Base-by-base conservation (phyloP, 1,140 invertebrate genomes). In the Varroa destructor region DNA sequence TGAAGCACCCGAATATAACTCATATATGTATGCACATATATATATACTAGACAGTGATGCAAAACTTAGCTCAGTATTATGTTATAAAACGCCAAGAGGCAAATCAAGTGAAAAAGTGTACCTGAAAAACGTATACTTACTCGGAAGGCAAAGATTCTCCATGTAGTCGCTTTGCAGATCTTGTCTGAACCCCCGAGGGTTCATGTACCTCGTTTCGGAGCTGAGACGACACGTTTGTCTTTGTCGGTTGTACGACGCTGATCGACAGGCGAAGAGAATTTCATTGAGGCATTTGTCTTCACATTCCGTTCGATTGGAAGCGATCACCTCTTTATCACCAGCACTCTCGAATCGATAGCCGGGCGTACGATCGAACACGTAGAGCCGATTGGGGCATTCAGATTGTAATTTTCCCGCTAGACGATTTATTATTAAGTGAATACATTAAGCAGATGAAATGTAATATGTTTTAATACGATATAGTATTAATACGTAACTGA, bases 241-340 rank as follows among this genome's bases (percentile, higher is more conserved):
- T 0, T 85, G 84, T 0, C 86, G 84, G 77, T 91, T 88, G 76
- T 86, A 93, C 2, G 89, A 88, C 0, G 87, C 89, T 0, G 89
- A 91, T 43, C 90, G 85, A 77, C 90, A 93, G 1, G 90, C 86
- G 75, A 91, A 90, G 71, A 85, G 88, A 76, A 90, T 91, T 61
- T 93, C 90, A 75, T 89, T 90, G 56, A 93, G 79, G 77, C 90
- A 93, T 76, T 89, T 89, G 76, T 93, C 89, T 79, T 93, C 89
- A 75, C 91, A 93, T 76, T 92, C 89, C 1, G 87, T 91, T 71
- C 89, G 83, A 79, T 93, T 92, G 0, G 86, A 82, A 0, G 75
- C 76, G 42, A 74, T 73, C 61, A 87, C 87, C 6, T 86, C 82
- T 80, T 91, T 75, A 71, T 75, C 77, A n/a, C 71, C 64, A 0